phyloP scores from a whole-genome alignment of 2,888 invertebrate species.

The Listrodromus nycthemerus region DNA sequence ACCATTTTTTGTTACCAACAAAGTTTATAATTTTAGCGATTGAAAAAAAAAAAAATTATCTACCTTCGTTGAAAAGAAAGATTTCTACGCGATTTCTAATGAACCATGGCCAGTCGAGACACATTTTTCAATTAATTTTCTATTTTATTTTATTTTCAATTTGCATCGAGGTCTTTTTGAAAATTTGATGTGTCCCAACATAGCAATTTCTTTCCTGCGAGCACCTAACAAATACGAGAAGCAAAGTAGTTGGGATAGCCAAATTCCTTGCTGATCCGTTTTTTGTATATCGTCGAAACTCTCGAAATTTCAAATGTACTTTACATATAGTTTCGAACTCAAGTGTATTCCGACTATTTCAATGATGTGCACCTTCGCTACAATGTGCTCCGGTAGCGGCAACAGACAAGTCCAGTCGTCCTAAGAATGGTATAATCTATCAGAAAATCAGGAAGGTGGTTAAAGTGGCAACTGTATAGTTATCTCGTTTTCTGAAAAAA shows the following conservation, averaged over 20 bases:
- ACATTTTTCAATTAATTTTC: neutral
- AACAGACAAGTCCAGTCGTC: neutral
- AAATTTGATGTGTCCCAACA: neutral
- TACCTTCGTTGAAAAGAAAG: too few species aligned
- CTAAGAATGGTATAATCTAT: neutral
- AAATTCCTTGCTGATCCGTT: neutral
- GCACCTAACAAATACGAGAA: neutral
- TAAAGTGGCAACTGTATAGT: neutral
- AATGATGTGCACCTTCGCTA: neutral
- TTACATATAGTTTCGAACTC: neutral
- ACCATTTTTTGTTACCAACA: too few species aligned
- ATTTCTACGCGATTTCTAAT: too few species aligned
- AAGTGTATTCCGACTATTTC: neutral
- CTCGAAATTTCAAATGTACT: neutral
- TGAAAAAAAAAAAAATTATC: too few species aligned
- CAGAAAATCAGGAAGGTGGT: neutral
- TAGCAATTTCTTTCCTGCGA: too few species aligned
- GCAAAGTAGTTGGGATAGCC: neutral
- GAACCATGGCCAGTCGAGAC: too few species aligned
- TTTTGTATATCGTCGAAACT: neutral
- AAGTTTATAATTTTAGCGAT: too few species aligned
- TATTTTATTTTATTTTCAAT: neutral
- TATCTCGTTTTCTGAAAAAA: neutral
- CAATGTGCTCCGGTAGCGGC: neutral
- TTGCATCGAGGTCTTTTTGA: neutral